Conservation (phyloP, 1,140 invertebrate species). For the Platorchestia sp. region DNA sequence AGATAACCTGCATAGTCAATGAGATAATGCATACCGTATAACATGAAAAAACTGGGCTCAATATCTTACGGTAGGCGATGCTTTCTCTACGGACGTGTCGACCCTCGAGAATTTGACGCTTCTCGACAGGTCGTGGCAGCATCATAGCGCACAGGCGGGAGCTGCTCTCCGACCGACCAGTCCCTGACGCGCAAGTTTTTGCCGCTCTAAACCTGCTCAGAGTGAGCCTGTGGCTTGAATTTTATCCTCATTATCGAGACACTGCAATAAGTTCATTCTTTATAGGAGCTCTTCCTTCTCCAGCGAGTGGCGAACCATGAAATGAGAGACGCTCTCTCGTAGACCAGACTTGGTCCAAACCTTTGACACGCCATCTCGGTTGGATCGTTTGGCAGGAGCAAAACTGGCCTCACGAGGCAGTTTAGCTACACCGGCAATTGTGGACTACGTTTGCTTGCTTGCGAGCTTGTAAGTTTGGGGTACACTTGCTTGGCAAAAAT, state of each 20-base stretch:
- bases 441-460: neutral
- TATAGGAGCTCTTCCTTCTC: constrained; percentile 51
- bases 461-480: neutral
- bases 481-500: no score
- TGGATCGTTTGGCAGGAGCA: neutral
- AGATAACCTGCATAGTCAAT: neutral
- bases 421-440: neutral
- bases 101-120: constrained; percentile 5
- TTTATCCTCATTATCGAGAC: constrained; percentile 50
- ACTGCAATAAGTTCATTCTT: constrained; percentile 54
- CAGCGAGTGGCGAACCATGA: neutral
- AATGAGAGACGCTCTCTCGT: constrained; percentile 30
- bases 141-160: constrained; percentile 42
- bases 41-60: neutral
- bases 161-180: neutral
- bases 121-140: neutral
- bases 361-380: neutral
- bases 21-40: neutral
- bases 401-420: neutral
- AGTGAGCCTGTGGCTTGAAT: constrained; percentile 46
- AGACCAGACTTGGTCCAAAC: neutral
- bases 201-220: constrained; percentile 28
- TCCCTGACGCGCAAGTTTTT: constrained; percentile 36
- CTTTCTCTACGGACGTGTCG: neutral
- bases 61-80: neutral